Conservation (phyloP, 37 sponge, comb jelly and placozoan species). For the Diacarnus erythraeanus region DNA sequence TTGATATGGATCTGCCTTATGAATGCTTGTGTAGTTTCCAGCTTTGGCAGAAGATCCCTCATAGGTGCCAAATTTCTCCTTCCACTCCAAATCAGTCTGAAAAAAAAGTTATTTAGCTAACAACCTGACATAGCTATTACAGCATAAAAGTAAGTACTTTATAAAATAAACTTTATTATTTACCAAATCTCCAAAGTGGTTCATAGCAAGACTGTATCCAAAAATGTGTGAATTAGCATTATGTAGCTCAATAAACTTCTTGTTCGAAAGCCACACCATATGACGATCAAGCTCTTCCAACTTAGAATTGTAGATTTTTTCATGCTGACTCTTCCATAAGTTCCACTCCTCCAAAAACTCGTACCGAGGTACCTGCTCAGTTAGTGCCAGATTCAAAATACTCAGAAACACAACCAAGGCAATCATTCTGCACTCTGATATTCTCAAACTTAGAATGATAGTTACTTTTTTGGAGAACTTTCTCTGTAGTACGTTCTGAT, state of each 20-base stretch:
- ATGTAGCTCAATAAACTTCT: slow-evolving; percentile 69
- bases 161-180: not conserved
- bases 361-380: not conserved
- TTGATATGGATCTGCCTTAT: not conserved
- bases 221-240: slow-evolving; percentile 52
- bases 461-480: no score
- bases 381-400: not conserved
- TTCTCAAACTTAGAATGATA: no score
- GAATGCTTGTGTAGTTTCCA: slow-evolving; percentile 21
- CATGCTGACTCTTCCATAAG: slow-evolving; percentile 51
- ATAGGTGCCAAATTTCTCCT: slow-evolving; percentile 18
- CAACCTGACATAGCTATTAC: not conserved
- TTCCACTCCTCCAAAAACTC: slow-evolving; percentile 66
- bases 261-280: slow-evolving; percentile 60
- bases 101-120: not conserved
- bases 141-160: not conserved
- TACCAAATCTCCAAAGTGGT: slow-evolving; percentile 76
- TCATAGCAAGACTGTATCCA: slow-evolving; percentile 73
- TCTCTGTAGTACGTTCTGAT: no score
- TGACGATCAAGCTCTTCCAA: slow-evolving; percentile 44
- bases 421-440: no score
- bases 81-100: slow-evolving; percentile 37
- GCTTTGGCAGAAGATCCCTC: not conserved
- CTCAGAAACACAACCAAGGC: slow-evolving; percentile 15
- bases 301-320: slow-evolving; percentile 34